Percentiles rank a stretch among this genome's conserved stretches.
Conservation (phyloP, 2,113 vertebrate species). For the Chlamydotis undulata region DNA sequence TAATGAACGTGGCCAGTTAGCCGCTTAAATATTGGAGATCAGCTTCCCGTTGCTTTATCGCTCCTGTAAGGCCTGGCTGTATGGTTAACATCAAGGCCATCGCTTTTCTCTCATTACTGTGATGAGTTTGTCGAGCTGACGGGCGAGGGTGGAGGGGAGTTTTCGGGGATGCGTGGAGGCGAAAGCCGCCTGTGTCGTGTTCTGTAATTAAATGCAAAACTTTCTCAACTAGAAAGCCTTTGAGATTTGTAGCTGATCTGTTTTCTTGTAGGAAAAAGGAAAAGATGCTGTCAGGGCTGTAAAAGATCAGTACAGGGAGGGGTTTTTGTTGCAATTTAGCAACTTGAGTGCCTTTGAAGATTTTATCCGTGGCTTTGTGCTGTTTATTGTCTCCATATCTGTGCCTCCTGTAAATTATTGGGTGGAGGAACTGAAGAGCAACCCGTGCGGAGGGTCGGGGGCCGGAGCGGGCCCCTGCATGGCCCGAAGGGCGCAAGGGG, state of each 20-base stretch:
- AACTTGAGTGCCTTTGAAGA: background rate
- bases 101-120: background rate
- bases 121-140: background rate
- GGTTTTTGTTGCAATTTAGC: background rate
- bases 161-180: background rate
- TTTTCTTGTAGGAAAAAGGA: background rate
- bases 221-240: background rate
- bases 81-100: background rate
- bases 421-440: background rate
- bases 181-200: background rate
- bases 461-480: background rate
- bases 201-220: background rate
- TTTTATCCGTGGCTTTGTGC: background rate
- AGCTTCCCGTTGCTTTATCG: background rate
- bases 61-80: background rate
- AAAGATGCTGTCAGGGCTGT: background rate
- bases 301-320: accelerated
- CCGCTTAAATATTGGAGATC: background rate
- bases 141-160: background rate
- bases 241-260: background rate
- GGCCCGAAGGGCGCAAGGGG: background rate
- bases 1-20: background rate
- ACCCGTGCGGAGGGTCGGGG: background rate
- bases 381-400: accelerated
- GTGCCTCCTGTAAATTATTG: background rate